These are phyloP conservation scores for Dromaius novaehollandiae DNA, from an alignment of 2,113 vertebrate genomes.

Conservation along the genomic window DNA sequence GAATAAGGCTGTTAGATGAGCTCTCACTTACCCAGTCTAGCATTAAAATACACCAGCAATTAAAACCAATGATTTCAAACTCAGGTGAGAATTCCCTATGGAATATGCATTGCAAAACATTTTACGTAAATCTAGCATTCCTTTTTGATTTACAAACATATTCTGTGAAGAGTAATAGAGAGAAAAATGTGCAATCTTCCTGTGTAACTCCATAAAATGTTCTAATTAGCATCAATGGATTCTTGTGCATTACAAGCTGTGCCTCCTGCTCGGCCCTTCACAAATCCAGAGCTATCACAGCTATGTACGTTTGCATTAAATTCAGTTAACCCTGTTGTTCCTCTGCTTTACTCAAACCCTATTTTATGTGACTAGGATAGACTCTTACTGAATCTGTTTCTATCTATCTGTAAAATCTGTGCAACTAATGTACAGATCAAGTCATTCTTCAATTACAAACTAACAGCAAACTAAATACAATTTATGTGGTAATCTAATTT, in stretches of 20 bases:
- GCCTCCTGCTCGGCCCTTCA: background rate
- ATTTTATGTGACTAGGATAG: background rate
- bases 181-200: background rate
- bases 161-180: background rate
- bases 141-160: background rate
- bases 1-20: background rate
- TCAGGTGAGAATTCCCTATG: background rate
- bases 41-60: background rate
- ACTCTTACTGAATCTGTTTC: background rate
- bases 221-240: background rate
- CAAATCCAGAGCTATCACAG: background rate
- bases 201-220: background rate
- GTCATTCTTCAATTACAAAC: constrained; percentile 37
- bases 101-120: background rate
- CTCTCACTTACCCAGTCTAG: background rate
- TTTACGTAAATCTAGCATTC: background rate
- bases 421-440: background rate
- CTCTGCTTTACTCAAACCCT: background rate
- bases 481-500: constrained; percentile 23
- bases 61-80: background rate
- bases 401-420: background rate
- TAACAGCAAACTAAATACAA: constrained; percentile 38
- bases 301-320: background rate
- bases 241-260: background rate
- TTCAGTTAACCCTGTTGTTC: background rate